Conservation (phyloP, 2,113 vertebrate genomes). For the Chamaea fasciata region DNA sequence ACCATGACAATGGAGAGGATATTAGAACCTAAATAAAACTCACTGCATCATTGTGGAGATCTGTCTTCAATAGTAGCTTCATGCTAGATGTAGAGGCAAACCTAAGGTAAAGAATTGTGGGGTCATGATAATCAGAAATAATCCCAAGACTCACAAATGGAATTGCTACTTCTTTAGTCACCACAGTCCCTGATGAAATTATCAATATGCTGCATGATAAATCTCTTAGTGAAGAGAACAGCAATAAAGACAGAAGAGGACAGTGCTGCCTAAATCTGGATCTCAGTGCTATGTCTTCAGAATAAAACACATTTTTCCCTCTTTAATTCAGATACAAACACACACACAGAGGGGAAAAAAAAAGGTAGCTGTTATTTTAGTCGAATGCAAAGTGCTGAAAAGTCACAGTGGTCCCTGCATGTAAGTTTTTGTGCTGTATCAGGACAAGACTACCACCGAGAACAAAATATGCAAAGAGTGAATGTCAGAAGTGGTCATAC, state of each 20-base stretch:
- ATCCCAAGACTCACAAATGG: neutral
- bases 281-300: neutral
- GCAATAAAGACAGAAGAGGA: neutral
- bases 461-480: neutral
- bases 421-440: neutral
- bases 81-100: neutral
- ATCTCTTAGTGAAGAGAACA: neutral
- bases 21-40: neutral
- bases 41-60: neutral
- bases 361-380: neutral
- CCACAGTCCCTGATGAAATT: neutral
- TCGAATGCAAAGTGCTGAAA: neutral
- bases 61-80: neutral
- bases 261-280: neutral
- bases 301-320: neutral
- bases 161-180: neutral
- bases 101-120: neutral
- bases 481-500: neutral
- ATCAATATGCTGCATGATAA: neutral
- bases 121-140: neutral
- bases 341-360: rapidly evolving
- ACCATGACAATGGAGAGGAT: neutral
- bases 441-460: neutral
- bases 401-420: neutral
- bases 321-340: neutral